A percentile compares a stretch with the other conserved stretches of the same genome.
Conservation (phyloP, 2,113 vertebrate genomes). For the Cardinalis cardinalis region DNA sequence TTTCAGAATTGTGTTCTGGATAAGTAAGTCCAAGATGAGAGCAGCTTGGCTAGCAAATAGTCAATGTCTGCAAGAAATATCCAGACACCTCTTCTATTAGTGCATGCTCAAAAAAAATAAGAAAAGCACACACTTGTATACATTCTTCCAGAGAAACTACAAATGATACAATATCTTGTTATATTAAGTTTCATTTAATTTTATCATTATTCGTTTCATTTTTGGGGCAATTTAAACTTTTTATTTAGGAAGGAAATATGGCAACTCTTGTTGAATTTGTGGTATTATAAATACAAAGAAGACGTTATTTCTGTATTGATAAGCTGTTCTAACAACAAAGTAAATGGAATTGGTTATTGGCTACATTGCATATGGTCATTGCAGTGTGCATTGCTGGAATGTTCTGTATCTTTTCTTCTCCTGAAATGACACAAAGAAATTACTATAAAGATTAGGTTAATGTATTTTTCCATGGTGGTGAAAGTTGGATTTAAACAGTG, state of each 20-base stretch:
- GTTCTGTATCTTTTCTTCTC: not conserved
- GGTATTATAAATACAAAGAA: not conserved
- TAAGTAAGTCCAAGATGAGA: not conserved
- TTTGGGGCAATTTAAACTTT: not conserved
- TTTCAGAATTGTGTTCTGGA: conserved; percentile 16
- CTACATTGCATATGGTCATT: not conserved
- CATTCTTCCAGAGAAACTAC: not conserved
- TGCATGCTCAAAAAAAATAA: conserved; percentile 6
- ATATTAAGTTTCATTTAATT: not conserved
- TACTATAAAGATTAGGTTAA: not conserved
- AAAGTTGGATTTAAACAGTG: not conserved
- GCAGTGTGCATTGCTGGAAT: not conserved
- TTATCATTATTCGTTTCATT: not conserved
- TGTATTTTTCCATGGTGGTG: not conserved
- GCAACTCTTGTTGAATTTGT: not conserved
- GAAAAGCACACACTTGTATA: not conserved
- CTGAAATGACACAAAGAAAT: not conserved
- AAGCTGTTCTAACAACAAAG: not conserved
- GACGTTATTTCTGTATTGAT: not conserved
- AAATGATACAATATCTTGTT: not conserved
- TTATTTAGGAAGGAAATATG: not conserved
- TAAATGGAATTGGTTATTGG: not conserved
- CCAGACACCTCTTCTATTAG: not conserved
- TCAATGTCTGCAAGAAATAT: not conserved
- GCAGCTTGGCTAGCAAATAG: not conserved